phyloP scores from a whole-genome alignment of 2,888 invertebrate species.

The Eupithecia exiguata region DNA sequence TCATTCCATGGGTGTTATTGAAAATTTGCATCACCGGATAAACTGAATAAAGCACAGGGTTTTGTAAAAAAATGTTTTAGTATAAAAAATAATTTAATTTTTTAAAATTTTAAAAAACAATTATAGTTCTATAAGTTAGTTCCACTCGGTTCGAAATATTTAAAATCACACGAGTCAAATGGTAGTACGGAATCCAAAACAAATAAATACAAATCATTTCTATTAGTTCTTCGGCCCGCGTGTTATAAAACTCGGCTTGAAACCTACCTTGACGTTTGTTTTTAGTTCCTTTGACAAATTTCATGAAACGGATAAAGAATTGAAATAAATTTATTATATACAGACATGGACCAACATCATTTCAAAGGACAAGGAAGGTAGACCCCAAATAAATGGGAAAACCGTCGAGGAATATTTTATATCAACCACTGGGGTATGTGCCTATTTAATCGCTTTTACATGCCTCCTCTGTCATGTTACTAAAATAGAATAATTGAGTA shows the following conservation, averaged over 20 bases:
- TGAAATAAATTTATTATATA: too few species aligned
- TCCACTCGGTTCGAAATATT: not conserved
- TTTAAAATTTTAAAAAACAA: too few species aligned
- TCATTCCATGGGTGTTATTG: slow-evolving; percentile 46
- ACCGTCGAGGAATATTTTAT: too few species aligned
- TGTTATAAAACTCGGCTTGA: too few species aligned
- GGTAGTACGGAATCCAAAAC: not conserved
- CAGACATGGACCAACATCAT: too few species aligned
- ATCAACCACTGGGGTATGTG: not conserved
- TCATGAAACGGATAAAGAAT: too few species aligned
- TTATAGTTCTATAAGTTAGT: too few species aligned
- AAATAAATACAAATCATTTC: too few species aligned
- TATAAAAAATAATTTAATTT: too few species aligned
- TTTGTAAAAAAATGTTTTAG: not conserved
- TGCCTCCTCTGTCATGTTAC: not conserved
- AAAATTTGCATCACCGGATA: slow-evolving; percentile 42
- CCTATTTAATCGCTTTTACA: not conserved
- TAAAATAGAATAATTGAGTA: not conserved
- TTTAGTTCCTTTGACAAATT: not conserved
- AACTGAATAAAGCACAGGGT: slow-evolving; percentile 3
- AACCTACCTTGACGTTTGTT: not conserved
- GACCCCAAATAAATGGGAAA: too few species aligned
- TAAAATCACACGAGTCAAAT: not conserved
- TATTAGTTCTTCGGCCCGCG: too few species aligned
- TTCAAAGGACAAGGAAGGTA: too few species aligned